These are phyloP conservation scores for Scaptomyza hsui DNA, from an alignment of 1,140 invertebrate species.

Conservation along the genomic window DNA sequence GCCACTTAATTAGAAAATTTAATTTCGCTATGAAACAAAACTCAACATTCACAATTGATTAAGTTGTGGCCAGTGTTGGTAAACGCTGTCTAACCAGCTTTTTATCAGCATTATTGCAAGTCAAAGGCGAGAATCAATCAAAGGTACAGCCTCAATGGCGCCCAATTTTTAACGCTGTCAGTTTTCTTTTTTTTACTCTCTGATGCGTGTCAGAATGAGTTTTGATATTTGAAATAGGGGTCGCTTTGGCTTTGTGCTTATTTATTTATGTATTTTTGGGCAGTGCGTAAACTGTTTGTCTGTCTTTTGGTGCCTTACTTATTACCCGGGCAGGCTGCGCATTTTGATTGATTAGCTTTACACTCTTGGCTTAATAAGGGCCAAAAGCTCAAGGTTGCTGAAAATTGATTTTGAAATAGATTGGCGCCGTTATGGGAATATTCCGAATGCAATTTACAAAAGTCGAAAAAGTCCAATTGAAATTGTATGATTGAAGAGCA, in stretches of 20 bases:
- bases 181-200: conserved; percentile 13
- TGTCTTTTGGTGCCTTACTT: conserved; percentile 7
- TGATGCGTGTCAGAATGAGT: conserved; percentile 38
- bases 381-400: not conserved
- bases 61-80: conserved; percentile 18
- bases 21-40: conserved; percentile 46
- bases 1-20: conserved; percentile 76
- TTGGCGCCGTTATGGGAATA: conserved; percentile 10
- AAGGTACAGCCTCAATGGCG: conserved; percentile 3
- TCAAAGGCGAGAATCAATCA: conserved; percentile 22
- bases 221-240: conserved; percentile 28
- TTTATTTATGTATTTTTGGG: conserved; percentile 26
- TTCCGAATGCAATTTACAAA: not conserved
- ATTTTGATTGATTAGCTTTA: conserved; percentile 59
- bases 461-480: not conserved
- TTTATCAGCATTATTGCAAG: not conserved
- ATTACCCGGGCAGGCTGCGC: conserved; percentile 38
- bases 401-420: conserved; percentile 46
- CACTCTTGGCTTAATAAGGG: conserved; percentile 20
- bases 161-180: conserved; percentile 19
- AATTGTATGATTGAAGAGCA: conserved; percentile 32
- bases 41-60: conserved; percentile 47
- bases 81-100: conserved; percentile 9
- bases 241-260: conserved; percentile 14
- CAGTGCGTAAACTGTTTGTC: conserved; percentile 11